Base-by-base conservation (phyloP, 2,888 invertebrate genomes). In the Heteropelma amictum region DNA sequence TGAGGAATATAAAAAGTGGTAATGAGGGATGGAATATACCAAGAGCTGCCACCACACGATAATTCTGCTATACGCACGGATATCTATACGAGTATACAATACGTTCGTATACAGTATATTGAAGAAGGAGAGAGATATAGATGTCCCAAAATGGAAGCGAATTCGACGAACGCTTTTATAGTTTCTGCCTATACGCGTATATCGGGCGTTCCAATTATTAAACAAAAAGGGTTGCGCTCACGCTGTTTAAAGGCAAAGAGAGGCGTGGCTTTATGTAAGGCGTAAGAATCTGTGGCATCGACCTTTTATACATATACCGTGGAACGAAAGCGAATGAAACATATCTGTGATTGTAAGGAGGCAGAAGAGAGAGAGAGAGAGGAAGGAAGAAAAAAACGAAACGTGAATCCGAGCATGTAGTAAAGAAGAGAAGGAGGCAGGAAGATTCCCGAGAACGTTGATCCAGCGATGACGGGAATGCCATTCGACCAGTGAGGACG, bases 181-280 rank as follows among this genome's bases (percentile, higher is more conserved):
- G 67, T 75, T 77, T 79, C 77, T 21, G 49, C n/a, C 47, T 26
- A 61, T 64, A 49, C 30, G 23, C 77, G 79, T 81, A 81, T 83
- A 82, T 82, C 82, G 79, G 78, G 82, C 82, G 83, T 83, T 84
- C 84, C 84, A 84, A 83, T 84, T 84, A 84, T 83, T 83, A 84
- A 84, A 82, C 82, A 84, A 84, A 83, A 80, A 79, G 79, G 80
- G 74, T 58, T 67, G 79, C 51, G 38, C 68, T 68, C 69, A 63
- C 69, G 72, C 53, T 77, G 72, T 64, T 67, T 64, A 60, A 74
- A 69, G 71, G 73, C 64, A 64, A 73, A 60, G 65, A 54, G 54
- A 69, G 76, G 73, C 70, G 72, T 70, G 63, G 63, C 71, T 56
- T 54, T 42, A 58, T 28, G 49, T 51, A 21, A 33, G 17, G 45